Conservation (phyloP, 2,113 vertebrate genomes). For the Rhynchomys soricoides region DNA sequence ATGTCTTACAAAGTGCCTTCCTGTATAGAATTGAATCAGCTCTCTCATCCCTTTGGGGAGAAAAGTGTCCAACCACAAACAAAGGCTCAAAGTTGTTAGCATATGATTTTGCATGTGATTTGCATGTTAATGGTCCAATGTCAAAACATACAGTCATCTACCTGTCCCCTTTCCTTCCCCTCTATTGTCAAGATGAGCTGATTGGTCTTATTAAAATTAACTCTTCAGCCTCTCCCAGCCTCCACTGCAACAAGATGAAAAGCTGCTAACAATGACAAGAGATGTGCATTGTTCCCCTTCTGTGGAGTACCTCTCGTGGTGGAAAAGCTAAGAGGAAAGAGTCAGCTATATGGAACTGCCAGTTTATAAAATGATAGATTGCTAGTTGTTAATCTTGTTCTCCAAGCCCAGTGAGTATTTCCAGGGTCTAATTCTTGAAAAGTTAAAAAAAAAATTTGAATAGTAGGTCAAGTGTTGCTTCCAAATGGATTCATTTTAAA, state of each 20-base stretch:
- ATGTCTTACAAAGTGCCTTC: constrained; percentile 43
- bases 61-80: constrained; percentile 61
- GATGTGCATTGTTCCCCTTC: constrained; percentile 45
- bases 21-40: constrained; percentile 38
- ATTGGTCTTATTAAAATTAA: constrained; percentile 76
- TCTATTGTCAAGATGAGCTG: constrained; percentile 72
- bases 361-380: background rate
- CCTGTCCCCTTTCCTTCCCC: constrained; percentile 71
- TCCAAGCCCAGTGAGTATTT: constrained; percentile 3
- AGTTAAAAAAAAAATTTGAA: background rate
- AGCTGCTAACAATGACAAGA: constrained; percentile 29
- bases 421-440: background rate
- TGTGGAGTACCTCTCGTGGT: background rate
- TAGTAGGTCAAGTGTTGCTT: constrained; percentile 10
- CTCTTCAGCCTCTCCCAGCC: constrained; percentile 45
- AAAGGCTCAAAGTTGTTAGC: constrained; percentile 77
- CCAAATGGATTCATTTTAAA: constrained; percentile 58
- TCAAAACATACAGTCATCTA: constrained; percentile 78
- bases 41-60: constrained; percentile 20
- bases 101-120: constrained; percentile 80
- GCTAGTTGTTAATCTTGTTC: constrained; percentile 31
- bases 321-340: constrained; percentile 37
- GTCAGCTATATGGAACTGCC: constrained; percentile 30
- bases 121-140: constrained; percentile 77
- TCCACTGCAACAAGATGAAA: constrained; percentile 51